These are phyloP conservation scores for Clytia hemisphaerica DNA, from an alignment of 30 jellyfish, hydroid and myxozoan genomes.

Conservation along the genomic window DNA sequence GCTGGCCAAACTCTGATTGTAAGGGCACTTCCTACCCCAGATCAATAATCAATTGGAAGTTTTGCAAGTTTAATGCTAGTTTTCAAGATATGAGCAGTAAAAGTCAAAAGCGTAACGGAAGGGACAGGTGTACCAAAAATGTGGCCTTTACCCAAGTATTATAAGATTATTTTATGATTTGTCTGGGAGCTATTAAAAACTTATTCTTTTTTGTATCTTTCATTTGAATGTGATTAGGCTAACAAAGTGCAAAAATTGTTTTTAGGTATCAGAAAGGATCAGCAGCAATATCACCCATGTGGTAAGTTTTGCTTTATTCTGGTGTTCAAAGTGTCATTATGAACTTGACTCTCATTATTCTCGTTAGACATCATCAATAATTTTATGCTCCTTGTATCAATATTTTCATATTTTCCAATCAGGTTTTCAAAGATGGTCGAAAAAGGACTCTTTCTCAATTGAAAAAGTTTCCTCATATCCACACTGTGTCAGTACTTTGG, in stretches of 20 bases:
- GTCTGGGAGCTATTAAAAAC: neutral
- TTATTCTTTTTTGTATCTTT: neutral
- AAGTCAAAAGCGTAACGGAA: no score
- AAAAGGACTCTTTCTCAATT: constrained; percentile 52
- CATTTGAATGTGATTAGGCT: neutral
- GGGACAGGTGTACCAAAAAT: no score
- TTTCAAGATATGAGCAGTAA: no score
- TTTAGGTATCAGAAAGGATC: constrained; percentile 55
- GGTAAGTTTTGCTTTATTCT: constrained; percentile 40
- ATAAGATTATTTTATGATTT: neutral
- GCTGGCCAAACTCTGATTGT: no score
- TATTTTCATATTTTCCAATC: neutral
- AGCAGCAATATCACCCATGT: constrained; percentile 84
- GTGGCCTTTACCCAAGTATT: no score
- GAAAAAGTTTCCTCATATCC: constrained; percentile 39
- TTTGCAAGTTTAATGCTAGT: no score
- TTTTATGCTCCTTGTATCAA: no score
- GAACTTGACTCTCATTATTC: neutral
- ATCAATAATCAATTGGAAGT: no score
- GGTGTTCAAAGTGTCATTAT: neutral
- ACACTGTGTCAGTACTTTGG: constrained; percentile 86
- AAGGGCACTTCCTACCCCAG: no score
- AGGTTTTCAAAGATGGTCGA: constrained; percentile 80
- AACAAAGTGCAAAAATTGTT: no score
- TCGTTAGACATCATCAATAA: no score